phyloP scores from a whole-genome alignment of 1,140 invertebrate genomes.

The Acyrthosiphon pisum region DNA sequence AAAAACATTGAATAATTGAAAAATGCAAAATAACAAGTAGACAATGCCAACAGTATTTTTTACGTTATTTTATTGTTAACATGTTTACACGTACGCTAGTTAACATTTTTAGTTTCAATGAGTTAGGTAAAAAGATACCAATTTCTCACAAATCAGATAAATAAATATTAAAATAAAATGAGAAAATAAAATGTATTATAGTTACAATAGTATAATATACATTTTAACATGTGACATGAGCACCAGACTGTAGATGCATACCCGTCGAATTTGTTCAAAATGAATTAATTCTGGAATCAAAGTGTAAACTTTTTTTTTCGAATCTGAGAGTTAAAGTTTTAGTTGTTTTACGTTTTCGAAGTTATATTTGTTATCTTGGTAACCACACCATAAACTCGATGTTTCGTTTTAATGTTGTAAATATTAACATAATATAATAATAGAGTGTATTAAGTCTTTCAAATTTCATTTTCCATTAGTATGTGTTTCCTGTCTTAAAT shows the following conservation, averaged over 20 bases:
- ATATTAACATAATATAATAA: conserved; percentile 3
- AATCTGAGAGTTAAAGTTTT: not conserved
- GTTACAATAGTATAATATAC: not conserved
- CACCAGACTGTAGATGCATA: not conserved
- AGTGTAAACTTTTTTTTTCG: not conserved
- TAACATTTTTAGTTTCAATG: not conserved
- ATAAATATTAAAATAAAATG: not conserved
- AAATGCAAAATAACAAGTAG: not conserved
- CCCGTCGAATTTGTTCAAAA: not conserved
- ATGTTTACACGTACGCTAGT: not conserved
- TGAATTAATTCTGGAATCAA: not conserved
- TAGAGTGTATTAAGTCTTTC: not conserved
- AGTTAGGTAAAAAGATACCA: not conserved
- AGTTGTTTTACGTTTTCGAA: not conserved
- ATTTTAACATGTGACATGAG: not conserved
- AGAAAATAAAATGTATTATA: not conserved
- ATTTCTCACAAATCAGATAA: not conserved
- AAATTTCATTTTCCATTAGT: not conserved
- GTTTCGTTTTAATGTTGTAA: not conserved
- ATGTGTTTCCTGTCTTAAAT: not conserved
- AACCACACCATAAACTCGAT: not conserved
- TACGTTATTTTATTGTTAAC: not conserved
- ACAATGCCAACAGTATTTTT: not conserved
- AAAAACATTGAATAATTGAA: not conserved
- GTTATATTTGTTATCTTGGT: not conserved